Conservation (phyloP, 2,797 vertebrate genomes). For the Hydrolagus colliei region DNA sequence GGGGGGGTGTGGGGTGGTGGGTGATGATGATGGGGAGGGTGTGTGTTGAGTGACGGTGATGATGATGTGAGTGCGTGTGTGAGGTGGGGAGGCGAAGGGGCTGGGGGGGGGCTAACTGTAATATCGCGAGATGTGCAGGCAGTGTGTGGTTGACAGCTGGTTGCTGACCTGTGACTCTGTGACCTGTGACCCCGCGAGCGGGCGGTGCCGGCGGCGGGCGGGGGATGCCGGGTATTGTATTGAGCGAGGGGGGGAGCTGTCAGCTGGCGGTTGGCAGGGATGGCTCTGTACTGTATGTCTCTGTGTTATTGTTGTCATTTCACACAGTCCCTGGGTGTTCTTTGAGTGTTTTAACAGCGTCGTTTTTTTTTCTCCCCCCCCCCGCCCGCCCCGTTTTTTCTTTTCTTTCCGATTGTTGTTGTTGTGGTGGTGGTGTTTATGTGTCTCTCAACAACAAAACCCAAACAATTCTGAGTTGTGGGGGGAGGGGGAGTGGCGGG, state of each 20-base stretch:
- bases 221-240: slow-evolving; percentile 20
- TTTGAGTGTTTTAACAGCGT: neutral
- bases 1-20: too few species aligned
- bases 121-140: neutral
- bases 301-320: slow-evolving; percentile 12
- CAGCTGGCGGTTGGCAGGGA: slow-evolving; percentile 16
- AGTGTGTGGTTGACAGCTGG: neutral
- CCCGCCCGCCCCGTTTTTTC: too few species aligned
- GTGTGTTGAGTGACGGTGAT: too few species aligned
- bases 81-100: too few species aligned
- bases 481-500: too few species aligned
- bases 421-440: too few species aligned
- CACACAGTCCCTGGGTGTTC: neutral
- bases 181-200: neutral
- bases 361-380: neutral
- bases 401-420: too few species aligned
- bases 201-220: neutral
- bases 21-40: too few species aligned
- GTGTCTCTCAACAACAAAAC: too few species aligned
- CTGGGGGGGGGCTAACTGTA: neutral
- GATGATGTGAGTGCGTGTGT: too few species aligned
- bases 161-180: neutral
- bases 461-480: too few species aligned
- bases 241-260: neutral
- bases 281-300: slow-evolving; percentile 9